Evolutionary conservation across 1,140 invertebrate genomes (phyloP).

Genomic region (Macrotrachela quadricornifera): DNA sequence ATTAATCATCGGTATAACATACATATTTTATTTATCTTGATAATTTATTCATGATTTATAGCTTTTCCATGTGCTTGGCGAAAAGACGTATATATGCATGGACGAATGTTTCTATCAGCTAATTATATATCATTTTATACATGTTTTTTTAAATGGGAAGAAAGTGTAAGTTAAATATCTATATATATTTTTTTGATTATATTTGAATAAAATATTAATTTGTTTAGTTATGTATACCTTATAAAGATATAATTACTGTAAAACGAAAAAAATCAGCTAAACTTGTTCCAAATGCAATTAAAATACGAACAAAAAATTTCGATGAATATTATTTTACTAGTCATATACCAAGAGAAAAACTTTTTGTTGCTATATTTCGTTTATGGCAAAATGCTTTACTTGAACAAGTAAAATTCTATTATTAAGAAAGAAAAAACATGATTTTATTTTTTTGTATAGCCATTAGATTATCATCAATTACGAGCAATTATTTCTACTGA

Average conservation of each 20-base stretch:
- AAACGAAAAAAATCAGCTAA: conserved; percentile 74
- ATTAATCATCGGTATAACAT: conserved; percentile 56
- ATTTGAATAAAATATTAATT: not conserved
- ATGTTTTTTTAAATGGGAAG: conserved; percentile 83
- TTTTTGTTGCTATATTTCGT: conserved; percentile 75
- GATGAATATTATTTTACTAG: conserved; percentile 80
- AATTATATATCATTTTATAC: conserved; percentile 83
- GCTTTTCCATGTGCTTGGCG: conserved; percentile 59
- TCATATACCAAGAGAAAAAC: conserved; percentile 67
- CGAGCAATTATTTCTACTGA: no score
- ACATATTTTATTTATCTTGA: no score
- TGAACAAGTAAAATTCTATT: conserved; percentile 44
- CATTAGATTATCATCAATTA: no score
- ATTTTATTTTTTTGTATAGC: no score
- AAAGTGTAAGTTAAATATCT: conserved; percentile 35
- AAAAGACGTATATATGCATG: conserved; percentile 72
- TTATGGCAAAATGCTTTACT: conserved; percentile 84
- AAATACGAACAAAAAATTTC: conserved; percentile 46
- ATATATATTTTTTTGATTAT: not conserved
- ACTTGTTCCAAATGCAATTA: conserved; percentile 80
- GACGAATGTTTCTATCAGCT: conserved; percentile 68
- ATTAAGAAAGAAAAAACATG: not conserved
- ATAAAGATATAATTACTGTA: conserved; percentile 68
- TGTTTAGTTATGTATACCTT: conserved; percentile 37
- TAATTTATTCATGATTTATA: no score